Base-by-base conservation (phyloP, 2,113 vertebrate genomes). In the Puma concolor region DNA sequence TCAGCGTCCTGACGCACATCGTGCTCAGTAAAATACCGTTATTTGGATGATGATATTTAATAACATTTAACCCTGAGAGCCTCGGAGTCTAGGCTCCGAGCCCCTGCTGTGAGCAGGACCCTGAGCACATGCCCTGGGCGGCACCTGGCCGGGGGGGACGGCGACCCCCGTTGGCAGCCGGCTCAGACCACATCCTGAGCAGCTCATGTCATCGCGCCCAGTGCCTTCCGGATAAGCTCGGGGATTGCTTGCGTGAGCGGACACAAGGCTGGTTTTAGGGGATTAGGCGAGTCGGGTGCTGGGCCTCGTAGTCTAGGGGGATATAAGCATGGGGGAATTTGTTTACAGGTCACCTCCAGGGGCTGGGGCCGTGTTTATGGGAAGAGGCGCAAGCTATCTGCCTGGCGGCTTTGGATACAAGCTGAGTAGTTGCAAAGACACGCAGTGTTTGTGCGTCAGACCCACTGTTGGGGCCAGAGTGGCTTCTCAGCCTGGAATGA, bases 101-200 rank as follows among this genome's bases (percentile, higher is more conserved):
- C 33, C 38, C 14, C 8, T 0, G 0, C 60, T 0, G 13, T 27
- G n/a, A 86, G 33, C 23, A 52, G 88, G 50, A 13, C 8, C 6
- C n/a, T 0, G 0, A 27, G 13, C 5, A 2, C 1, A 0, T 9
- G 63, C 17, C 17, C 0, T 12, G 0, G 21, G 80, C 79, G 44
- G 67, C 23, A 69, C 48, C 64, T 44, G 6, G 72, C 4, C 21
- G 1, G 6, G 63, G 48, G 64, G 36, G 29, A 48, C 5, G 8
- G 21, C 1, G 2, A 33, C 67, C 60, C 29, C 44, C 48, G 1
- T 3, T 0, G 4, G 5, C 92, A 50, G 84, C 57, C 21, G 36
- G 23, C 92, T 19, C 91, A 5, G 50, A 84, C 79, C 86, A 89
- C 95, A 64, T 82, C 85, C 88, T 88, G 94, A 77, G 71, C 1